Evolutionary conservation across 2,888 invertebrate species (phyloP), one percentile per base, ranked within the genome.

Genomic region (Drosophila nigricruria): DNA sequence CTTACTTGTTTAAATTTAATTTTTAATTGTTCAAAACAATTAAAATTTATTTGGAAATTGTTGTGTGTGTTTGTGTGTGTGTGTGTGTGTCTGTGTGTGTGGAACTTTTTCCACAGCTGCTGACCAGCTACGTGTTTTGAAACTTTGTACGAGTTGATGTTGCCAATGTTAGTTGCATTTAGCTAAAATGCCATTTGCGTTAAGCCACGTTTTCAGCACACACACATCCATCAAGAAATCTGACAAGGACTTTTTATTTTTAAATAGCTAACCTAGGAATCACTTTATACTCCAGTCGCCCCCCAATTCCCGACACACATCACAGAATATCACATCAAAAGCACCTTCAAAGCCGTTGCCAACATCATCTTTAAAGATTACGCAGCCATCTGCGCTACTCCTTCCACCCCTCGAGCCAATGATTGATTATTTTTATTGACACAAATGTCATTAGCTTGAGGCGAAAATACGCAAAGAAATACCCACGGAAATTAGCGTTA

Each of bases 11-110:
- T 70, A 70, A 86, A 81, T 86, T 85, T 77, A 72, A 81, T 88
- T 88, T 89, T 89, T 89, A 84, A 86, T 88, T 88, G 86, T 78
- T 88, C 61, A 63, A 89, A 86, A 89, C 89, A 86, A 86, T 88
- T 89, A 89, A 84, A 88, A 89, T 85, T 84, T 89, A 88, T 86
- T 77, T 77, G 77, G 63, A 73, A 87, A 76, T 89, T 69, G 72
- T 73, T 65, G 67, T 74, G 43, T 61, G 43, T 61, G 42, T 14
- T 20, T 12, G 0, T 30, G 9, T 58, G 47, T 60, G 50, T 40
- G 32, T 57, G 43, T 9, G n/a, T n/a, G n/a, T n/a, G n/a, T 18
- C 2, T 2, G 3, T 27, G 3, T 61, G 58, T 53, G 12, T 43
- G 32, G 16, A 82, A 79, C 68, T 82, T 88, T 72, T 58, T 36